phyloP scores from a whole-genome alignment of 2,797 vertebrate genomes.

The Siniperca undulata region DNA sequence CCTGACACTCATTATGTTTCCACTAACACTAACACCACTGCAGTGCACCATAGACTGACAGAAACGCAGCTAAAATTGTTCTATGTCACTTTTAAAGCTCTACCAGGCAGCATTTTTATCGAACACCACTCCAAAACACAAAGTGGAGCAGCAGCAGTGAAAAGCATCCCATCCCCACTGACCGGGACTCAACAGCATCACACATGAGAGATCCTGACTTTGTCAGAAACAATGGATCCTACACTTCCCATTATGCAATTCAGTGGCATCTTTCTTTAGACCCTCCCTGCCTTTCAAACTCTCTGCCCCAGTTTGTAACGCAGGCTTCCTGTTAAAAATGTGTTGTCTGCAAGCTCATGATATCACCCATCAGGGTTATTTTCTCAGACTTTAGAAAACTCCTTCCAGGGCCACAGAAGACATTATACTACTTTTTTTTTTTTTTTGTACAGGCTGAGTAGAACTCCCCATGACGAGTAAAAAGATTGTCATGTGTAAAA shows the following conservation, averaged over 20 bases:
- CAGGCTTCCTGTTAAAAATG: background rate
- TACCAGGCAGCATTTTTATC: conserved; percentile 1
- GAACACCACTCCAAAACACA: background rate
- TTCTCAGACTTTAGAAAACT: too few relatives aligned
- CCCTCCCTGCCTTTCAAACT: background rate
- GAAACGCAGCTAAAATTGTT: background rate
- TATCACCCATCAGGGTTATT: too few relatives aligned
- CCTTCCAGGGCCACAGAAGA: too few relatives aligned
- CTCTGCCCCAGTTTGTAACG: background rate
- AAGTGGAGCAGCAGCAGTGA: background rate
- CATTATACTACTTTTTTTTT: too few relatives aligned
- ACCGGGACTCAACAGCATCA: background rate
- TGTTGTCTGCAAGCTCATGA: background rate
- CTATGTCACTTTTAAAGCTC: background rate
- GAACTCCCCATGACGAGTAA: too few relatives aligned
- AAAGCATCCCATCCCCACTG: background rate
- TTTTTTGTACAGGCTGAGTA: too few relatives aligned
- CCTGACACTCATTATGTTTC: background rate
- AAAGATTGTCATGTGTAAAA: too few relatives aligned
- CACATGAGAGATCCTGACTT: background rate
- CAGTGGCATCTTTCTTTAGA: background rate
- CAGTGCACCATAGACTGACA: conserved; percentile 11
- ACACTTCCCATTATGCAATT: background rate
- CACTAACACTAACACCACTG: background rate
- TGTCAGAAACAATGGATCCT: background rate